Evolutionary conservation across 2,797 vertebrate species (phyloP), one percentile per base, ranked within the genome.

Genomic region (Sebastolobus altivelis): DNA sequence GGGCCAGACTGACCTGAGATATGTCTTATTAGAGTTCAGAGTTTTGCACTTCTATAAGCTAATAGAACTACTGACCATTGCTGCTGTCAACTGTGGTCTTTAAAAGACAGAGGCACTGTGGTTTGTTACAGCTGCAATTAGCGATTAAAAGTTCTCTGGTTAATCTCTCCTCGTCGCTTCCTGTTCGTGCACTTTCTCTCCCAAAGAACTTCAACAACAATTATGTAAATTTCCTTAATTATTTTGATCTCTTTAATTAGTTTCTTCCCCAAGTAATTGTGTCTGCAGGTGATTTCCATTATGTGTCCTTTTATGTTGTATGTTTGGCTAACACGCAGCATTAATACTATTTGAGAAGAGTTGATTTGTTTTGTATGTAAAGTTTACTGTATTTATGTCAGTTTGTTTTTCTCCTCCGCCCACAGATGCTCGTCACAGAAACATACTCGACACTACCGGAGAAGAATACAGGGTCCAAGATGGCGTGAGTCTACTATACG

Each of bases 221-320:
- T 72, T 83, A 82, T 90, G 74, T 49, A 83, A 81, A 90, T 83
- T 2, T 31, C 13, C 72, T 79, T 87, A 80, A 87, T 85, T 88
- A 80, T 87, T 82, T 84, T 82, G 71, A 83, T 86, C 66, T 78
- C 69, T 59, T 77, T 90, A 84, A 90, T 88, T 83, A 65, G 73
- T 81, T 86, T 83, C 55, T 72, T 71, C 77, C 22, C 63, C 1
- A 16, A 83, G 75, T 81, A 81, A 84, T 83, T 67, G 78, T 80
- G 77, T 82, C 84, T 82, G 69, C 63, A 81, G 85, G 85, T 90
- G 54, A 75, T 83, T 87, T 75, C 63, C 52, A 70, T 79, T 77
- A 65, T 75, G n/a, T 75, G 46, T 65, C 38, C 66, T 84, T 82
- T 87, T 59, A 81, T 77, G 71, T 67, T 80, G 68, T 76, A 27